Evolutionary conservation across 2,113 vertebrate genomes (phyloP).

Genomic region (Marmota flaviventris): DNA sequence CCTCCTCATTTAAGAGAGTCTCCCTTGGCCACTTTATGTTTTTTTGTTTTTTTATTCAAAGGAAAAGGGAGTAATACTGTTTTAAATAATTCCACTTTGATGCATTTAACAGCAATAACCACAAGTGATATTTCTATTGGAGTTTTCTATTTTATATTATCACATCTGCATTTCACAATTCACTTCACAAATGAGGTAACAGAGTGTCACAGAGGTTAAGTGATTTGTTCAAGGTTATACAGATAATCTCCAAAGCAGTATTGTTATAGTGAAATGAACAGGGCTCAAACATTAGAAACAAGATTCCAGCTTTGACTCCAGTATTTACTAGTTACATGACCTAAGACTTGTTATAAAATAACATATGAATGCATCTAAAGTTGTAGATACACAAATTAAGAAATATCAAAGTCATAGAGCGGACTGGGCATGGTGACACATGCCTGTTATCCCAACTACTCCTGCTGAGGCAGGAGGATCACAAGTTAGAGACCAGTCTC

Average conservation of each 20-base stretch:
- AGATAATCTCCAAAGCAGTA: slow-evolving; percentile 42
- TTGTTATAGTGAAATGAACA: background rate
- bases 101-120: background rate
- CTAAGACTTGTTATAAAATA: slow-evolving; percentile 37
- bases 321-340: background rate
- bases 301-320: background rate
- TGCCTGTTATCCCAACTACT: too few species aligned
- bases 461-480: too few species aligned
- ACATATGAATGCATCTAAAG: slow-evolving; percentile 18
- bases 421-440: background rate
- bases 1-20: background rate
- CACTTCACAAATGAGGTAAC: slow-evolving; percentile 33
- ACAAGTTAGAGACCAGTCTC: too few species aligned
- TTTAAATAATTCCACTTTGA: slow-evolving; percentile 19
- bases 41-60: slow-evolving; percentile 53
- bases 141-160: slow-evolving; percentile 49
- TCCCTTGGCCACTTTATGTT: background rate
- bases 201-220: background rate
- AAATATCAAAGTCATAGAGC: slow-evolving; percentile 48
- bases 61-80: background rate
- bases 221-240: slow-evolving; percentile 2
- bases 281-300: slow-evolving; percentile 11
- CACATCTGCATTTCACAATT: slow-evolving; percentile 27
- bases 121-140: slow-evolving; percentile 40
- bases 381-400: background rate